Percentiles rank a stretch among this genome's conserved stretches.
Conservation (phyloP, 2,797 vertebrate species). For the Scleropages formosus region DNA sequence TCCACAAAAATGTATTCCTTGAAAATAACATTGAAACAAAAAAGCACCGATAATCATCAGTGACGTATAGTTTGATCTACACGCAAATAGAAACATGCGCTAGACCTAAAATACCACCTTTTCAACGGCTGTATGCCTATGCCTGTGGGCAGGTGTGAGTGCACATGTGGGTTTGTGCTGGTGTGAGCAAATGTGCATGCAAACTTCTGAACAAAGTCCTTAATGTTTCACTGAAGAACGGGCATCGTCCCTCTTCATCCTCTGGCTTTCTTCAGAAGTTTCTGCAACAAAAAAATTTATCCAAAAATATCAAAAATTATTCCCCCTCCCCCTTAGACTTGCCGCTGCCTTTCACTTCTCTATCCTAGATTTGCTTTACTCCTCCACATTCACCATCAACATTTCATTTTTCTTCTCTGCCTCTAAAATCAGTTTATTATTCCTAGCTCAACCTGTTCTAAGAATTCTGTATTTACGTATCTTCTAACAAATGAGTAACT, state of each 20-base stretch:
- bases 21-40: too few species aligned
- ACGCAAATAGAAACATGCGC: too few species aligned
- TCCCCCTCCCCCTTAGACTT: background rate
- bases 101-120: too few species aligned
- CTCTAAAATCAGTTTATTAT: background rate
- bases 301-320: conserved; percentile 11
- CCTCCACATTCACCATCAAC: background rate
- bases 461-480: background rate
- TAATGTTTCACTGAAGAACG: background rate
- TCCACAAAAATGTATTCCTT: too few species aligned
- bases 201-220: background rate
- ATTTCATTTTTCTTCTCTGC: background rate
- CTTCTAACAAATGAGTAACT: conserved; percentile 9
- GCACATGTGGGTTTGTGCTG: too few species aligned
- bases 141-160: background rate
- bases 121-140: too few species aligned
- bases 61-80: too few species aligned
- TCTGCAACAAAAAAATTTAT: conserved; percentile 40
- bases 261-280: conserved; percentile 46
- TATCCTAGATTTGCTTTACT: background rate
- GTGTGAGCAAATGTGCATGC: too few species aligned
- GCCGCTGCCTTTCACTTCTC: background rate
- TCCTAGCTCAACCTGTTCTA: conserved; percentile 13
- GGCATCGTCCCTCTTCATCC: conserved; percentile 39
- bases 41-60: too few species aligned